phyloP scores from a whole-genome alignment of 2,797 vertebrate genomes.

The Sarcoramphus papa region DNA sequence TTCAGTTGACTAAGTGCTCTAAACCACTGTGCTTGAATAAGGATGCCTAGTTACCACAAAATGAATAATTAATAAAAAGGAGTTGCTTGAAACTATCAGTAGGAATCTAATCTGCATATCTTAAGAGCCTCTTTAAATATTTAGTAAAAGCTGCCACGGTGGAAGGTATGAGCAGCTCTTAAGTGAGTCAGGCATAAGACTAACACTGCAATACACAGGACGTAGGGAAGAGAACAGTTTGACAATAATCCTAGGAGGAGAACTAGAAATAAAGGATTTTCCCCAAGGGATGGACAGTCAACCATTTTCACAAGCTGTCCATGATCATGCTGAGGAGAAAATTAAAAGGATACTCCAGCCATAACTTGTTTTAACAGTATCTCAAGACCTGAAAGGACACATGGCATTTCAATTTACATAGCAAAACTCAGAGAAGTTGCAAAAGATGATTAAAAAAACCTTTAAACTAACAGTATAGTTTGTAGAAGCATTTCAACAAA shows the following conservation, averaged over 20 bases:
- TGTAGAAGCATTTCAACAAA: background rate
- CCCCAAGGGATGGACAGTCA: background rate
- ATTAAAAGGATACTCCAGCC: background rate
- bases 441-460: background rate
- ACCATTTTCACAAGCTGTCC: background rate
- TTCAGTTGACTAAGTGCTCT: conserved; percentile 7
- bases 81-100: conserved; percentile 51
- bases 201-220: background rate
- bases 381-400: background rate
- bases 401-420: background rate
- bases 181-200: background rate
- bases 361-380: background rate
- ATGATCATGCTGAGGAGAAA: background rate
- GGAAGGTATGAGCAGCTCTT: conserved; percentile 19
- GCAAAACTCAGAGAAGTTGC: background rate
- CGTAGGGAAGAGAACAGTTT: background rate
- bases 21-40: conserved; percentile 15
- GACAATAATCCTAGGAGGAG: background rate
- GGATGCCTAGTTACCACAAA: conserved; percentile 44
- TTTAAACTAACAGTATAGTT: background rate
- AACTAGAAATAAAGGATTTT: background rate
- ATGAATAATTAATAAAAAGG: conserved; percentile 66
- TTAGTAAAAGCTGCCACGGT: conserved; percentile 54
- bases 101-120: conserved; percentile 63
- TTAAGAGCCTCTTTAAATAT: conserved; percentile 68